Evolutionary conservation across 1,140 invertebrate genomes (phyloP).

Genomic region (Bacillus rossius): DNA sequence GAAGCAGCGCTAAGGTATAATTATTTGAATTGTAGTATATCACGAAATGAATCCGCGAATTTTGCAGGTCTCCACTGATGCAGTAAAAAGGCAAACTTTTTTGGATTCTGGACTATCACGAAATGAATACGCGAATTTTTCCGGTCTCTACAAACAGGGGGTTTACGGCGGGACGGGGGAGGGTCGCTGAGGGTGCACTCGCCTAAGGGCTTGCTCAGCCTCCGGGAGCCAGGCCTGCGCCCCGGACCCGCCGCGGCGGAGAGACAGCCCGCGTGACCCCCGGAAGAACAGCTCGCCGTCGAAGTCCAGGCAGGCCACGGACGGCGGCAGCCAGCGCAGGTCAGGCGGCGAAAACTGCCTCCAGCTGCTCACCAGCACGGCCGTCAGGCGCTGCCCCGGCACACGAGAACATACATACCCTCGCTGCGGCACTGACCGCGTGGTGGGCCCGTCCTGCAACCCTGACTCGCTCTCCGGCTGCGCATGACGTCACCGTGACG

Average conservation of each 20-base stretch:
- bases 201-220: constrained; percentile 1
- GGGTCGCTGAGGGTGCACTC: no score
- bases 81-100: no score
- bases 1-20: no score
- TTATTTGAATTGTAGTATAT: no score
- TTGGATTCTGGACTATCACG: no score
- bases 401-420: neutral
- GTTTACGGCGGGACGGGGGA: no score
- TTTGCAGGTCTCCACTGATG: no score
- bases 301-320: constrained; percentile 3
- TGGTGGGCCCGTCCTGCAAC: neutral
- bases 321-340: neutral
- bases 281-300: constrained; percentile 9
- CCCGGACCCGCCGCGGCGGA: neutral
- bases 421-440: neutral
- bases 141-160: no score
- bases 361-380: constrained; percentile 1
- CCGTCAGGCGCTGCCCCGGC: neutral
- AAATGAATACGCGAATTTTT: no score
- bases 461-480: neutral
- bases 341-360: neutral
- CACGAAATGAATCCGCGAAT: no score
- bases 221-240: constrained; percentile 1
- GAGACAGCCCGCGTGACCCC: neutral
- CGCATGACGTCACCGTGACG: no score